Base-by-base conservation (phyloP, 2,797 vertebrate genomes). In the Rhinogobio ventralis region DNA sequence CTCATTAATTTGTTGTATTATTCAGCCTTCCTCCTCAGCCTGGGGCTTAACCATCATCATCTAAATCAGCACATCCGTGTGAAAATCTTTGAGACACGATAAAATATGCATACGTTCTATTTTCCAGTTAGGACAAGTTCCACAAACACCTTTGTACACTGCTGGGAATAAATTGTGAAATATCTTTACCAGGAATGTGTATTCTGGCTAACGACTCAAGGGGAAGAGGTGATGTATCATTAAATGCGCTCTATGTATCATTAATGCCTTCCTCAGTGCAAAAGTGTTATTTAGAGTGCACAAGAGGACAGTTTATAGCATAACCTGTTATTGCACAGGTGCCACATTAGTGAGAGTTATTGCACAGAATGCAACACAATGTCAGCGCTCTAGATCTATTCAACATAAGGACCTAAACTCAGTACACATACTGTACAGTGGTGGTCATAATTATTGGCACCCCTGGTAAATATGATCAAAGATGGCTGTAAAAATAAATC, bases 111-210 rank as follows among this genome's bases (percentile, higher is more conserved):
- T 14, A n/a, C 0, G 3, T 46, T 46, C 25, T 11, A 42, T 13
- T 55, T 83, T 45, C 62, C 13, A 45, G 39, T 39, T 69, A 19
- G 33, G 49, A 36, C 64, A 80, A 39, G 28, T 77, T 77, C 20
- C 5, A 19, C 66, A 69, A 57, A 78, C 64, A 36, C 39, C 49
- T 66, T 42, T 30, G 73, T 23, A 30, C 73, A 39, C 74, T 69
- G 20, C 36, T 23, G 82, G 82, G 82, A 84, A 69, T 84, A 60
- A 46, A 68, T 46, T 78, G 82, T 0, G 57, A 66, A 83, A 83
- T 67, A 42, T 28, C 17, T 53, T 75, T 57, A 77, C 62, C 17
- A 69, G 64, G 20, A 69, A 42, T 69, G 66, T 84, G 64, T 60
- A 7, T 25, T 46, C 66, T 28, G 25, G 74, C 14, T 17, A 78